These are phyloP conservation scores for Corythucha ciliata DNA, from an alignment of 2,888 invertebrate species.

Conservation along the genomic window DNA sequence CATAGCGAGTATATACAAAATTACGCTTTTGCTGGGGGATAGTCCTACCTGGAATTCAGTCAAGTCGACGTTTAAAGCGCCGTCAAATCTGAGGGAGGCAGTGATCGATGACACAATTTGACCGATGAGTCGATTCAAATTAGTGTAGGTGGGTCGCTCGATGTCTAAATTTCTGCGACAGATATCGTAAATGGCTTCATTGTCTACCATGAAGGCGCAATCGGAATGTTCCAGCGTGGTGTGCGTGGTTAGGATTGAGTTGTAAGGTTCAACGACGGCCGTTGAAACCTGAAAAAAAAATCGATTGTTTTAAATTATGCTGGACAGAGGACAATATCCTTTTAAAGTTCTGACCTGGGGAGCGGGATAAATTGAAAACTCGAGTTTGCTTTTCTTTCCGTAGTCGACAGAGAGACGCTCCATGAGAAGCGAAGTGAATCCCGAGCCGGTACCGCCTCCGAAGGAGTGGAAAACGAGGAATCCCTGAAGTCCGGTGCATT, in stretches of 20 bases:
- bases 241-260: constrained; percentile 51
- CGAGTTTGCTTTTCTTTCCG: constrained; percentile 56
- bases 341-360: constrained; percentile 51
- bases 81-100: constrained; percentile 85
- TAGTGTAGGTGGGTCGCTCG: constrained; percentile 91
- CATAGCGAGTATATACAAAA: too few species aligned
- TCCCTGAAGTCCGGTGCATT: constrained; percentile 51
- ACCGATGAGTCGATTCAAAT: constrained; percentile 88
- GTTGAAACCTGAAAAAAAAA: constrained; percentile 36
- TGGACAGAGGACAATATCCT: background rate
- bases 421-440: constrained; percentile 57
- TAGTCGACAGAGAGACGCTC: constrained; percentile 57
- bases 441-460: constrained; percentile 53
- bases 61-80: constrained; percentile 83
- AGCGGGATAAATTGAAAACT: constrained; percentile 75
- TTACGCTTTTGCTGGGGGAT: background rate
- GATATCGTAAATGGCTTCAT: constrained; percentile 63
- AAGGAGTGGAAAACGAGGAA: constrained; percentile 58
- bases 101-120: constrained; percentile 90
- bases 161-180: constrained; percentile 91
- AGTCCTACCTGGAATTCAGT: constrained; percentile 70
- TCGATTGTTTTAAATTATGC: background rate
- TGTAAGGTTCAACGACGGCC: constrained; percentile 48
- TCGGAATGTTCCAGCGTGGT: constrained; percentile 54
- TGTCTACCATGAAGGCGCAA: constrained; percentile 53